Evolutionary conservation across 2,113 vertebrate species (phyloP).

Genomic region (Phyllostomus hastatus): DNA sequence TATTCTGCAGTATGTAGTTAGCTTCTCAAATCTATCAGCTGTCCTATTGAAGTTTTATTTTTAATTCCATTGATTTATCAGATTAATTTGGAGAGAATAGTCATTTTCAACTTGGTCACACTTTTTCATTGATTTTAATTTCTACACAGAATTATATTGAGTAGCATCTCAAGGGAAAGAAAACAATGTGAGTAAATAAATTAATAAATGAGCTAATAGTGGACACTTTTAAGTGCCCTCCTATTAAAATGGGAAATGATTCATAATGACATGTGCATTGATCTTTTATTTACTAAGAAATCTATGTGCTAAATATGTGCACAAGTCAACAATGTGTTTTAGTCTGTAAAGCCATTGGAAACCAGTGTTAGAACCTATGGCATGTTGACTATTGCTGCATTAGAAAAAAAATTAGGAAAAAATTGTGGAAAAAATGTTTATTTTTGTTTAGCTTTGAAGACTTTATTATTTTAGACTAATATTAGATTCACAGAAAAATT

Average conservation of each 20-base stretch:
- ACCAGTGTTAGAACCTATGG: neutral
- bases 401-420: neutral
- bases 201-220: neutral
- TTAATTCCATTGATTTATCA: neutral
- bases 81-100: neutral
- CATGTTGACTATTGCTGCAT: neutral
- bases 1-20: neutral
- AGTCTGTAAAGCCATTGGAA: neutral
- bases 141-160: neutral
- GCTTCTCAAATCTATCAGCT: neutral
- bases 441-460: neutral
- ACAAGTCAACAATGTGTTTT: neutral
- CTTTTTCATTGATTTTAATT: neutral
- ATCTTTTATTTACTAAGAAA: neutral
- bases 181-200: neutral
- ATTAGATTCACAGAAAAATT: neutral
- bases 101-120: neutral
- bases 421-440: neutral
- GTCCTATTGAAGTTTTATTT: neutral
- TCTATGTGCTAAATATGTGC: neutral
- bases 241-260: neutral
- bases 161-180: neutral
- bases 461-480: neutral
- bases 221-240: neutral
- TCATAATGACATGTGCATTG: neutral